Percentiles rank a stretch among this genome's conserved stretches.
These are phyloP conservation scores for Zeuzera pyrina DNA, from an alignment of 2,888 invertebrate genomes.

Conservation along the genomic window DNA sequence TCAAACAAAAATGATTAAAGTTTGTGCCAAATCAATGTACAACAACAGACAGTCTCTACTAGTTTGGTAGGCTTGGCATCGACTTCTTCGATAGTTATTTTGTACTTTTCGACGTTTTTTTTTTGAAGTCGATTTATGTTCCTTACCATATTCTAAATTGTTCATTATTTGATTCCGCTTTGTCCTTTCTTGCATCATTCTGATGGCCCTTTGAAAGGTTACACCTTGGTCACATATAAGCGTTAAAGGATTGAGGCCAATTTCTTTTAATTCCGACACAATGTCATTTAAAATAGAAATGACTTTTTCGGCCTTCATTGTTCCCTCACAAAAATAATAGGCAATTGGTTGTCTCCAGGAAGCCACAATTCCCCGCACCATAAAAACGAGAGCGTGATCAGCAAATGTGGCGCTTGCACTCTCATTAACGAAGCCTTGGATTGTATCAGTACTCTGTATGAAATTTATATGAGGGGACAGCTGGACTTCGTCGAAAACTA, in stretches of 20 bases:
- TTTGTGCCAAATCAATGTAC: too few species aligned
- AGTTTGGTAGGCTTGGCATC: too few species aligned
- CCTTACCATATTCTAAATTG: constrained; percentile 3
- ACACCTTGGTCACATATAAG: constrained; percentile 16
- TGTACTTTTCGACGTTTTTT: too few species aligned
- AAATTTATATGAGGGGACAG: neutral
- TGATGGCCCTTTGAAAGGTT: constrained; percentile 11
- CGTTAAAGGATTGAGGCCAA: constrained; percentile 12
- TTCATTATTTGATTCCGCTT: constrained; percentile 8
- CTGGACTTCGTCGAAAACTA: constrained; percentile 1
- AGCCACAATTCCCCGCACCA: constrained; percentile 13
- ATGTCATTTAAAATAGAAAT: constrained; percentile 8
- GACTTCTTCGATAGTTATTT: too few species aligned
- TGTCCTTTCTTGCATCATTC: constrained; percentile 13
- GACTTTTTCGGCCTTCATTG: constrained; percentile 4
- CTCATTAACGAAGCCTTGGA: neutral
- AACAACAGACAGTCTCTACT: too few species aligned
- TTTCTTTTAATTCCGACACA: constrained; percentile 6
- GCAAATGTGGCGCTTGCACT: constrained; percentile 1
- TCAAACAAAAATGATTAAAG: too few species aligned
- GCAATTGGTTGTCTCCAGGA: constrained; percentile 13
- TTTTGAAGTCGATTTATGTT: too few species aligned
- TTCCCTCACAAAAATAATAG: constrained; percentile 2
- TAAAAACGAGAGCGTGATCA: constrained; percentile 11
- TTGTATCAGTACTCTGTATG: neutral